Evolutionary conservation across 2,797 vertebrate genomes (phyloP), one percentile per base, ranked within the genome.

Genomic region (Eleutherodactylus coqui): DNA sequence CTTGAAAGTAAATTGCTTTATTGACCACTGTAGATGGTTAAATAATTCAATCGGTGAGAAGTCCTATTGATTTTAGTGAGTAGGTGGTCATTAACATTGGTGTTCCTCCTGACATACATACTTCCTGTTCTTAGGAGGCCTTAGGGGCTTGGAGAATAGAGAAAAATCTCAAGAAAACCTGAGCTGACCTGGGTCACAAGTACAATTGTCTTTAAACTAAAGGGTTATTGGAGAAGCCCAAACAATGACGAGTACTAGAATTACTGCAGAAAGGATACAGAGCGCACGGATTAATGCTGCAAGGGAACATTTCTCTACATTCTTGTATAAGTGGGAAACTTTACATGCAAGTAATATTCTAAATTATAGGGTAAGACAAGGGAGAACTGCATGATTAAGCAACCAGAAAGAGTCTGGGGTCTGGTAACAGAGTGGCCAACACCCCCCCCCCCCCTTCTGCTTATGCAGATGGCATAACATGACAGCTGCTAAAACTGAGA

Each of bases 1-100:
- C 43, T 29, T 53, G 47, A 53, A 55, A 17, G 80, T 72, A 82
- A 82, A 82, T 82, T 82, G 67, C 80, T 72, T 82, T 82, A 82
- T 72, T 82, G 45, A 81, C 64, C 62, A 81, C 80, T 82, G 80
- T n/a, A 62, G 62, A 82, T 82, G 80, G 47, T 72, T 82, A 82
- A 72, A 70, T 82, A 49, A 82, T 82, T 82, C 49, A 82, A 82
- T 82, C 80, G 58, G 67, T 43, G 45, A 82, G 80, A 53, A 82
- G 80, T 21, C 32, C 34, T 82, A 72, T 82, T 55, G 80, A 82
- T 72, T 55, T 16, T 10, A 55, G 64, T 2, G 32, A 82, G 64
- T 72, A 43, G 51, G 80, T 21, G 80, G 67, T 58, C 80, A 82
- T 73, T 73, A 82, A 34, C 32, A n/a, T 36, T 3, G 36, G 34